Base-by-base conservation (phyloP, 2,113 vertebrate species). In the Zingel zingel region DNA sequence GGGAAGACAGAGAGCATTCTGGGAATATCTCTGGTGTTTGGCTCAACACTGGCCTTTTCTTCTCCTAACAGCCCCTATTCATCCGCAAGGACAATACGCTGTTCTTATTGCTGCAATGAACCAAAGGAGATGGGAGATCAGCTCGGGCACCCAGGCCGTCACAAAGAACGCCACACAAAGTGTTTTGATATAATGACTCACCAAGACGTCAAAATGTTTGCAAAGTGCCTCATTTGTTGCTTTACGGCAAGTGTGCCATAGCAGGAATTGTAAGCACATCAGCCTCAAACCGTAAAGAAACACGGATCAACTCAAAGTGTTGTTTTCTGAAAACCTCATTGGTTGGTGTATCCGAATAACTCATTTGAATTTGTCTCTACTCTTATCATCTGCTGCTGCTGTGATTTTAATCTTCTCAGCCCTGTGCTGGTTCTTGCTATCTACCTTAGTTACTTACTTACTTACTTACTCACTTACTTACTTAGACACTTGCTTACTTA, bases 31-130 rank as follows among this genome's bases (percentile, higher is more conserved):
- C 84, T 90, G 88, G 86, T 85, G 89, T 92, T 94, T 88, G 79
- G 64, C 89, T 86, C 86, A 95, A 95, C 95, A 96, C 94, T 92
- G 89, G 63, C 70, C 94, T 94, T 95, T 95, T 96, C 93, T 94
- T 95, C 93, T 95, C 75, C 76, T 83, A 84, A 95, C 92, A 94
- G 93, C 80, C 84, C 68, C 88, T 89, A 95, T 95, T 96, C 93
- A 96, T 95, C 75, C 33, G 1, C 62, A 56, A 88, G 83, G 89
- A 96, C 95, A 96, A 95, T 95, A 94, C 89, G 14, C 81, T 79
- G 89, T 92, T 93, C 92, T 94, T 88, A 85, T 86, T 30, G 77
- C 79, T 59, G 81, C 67, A 79, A 84, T 74, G 53, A 64, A 81
- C 72, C 84, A 85, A 89, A 86, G 68, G 83, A 88, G 78, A 91